Evolutionary conservation across 1,140 invertebrate species (phyloP), one percentile per base, ranked within the genome.

Genomic region (Sitobion miscanthi): DNA sequence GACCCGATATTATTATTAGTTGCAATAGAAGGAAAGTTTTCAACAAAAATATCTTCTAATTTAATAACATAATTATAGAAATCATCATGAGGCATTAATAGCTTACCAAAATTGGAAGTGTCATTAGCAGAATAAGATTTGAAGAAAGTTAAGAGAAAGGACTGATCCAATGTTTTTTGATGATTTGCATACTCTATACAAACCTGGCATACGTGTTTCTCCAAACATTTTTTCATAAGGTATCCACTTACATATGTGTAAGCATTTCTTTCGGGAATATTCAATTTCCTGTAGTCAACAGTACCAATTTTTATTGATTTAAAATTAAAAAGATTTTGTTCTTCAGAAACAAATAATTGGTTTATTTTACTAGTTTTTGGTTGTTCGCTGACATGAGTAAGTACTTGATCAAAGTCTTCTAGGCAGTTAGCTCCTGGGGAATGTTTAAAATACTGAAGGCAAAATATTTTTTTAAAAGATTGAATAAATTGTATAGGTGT

Each of bases 221-320:
- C 35, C 21, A 88, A 2, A 38, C 88, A 90, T 90, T 90, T 90
- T 9, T 90, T 90, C 52, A 90, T 90, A 21, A 90, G 0, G 11
- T 90, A 90, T 54, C 88, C 88, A 23, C 1, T 38, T 17, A 90
- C 88, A 57, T 23, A 45, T 21, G 52, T 38, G 17, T 54, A 42
- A 3, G 42, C 2, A 42, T 42, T 42, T 42, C 4, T 42, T 3
- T 42, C 42, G 3, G 42, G 42, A 42, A 42, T 42, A 42, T 42
- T 42, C 3, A 42, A 42, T 42, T 42, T 42, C 2, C 42, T 42
- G 42, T 42, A 42, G 3, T 90, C 52, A 54, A 57, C 88, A 35
- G 88, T 90, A 54, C 88, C 52, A 17, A 62, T 90, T 54, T 57
- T 38, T 38, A 90, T 62, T 23, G 47, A 49, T 90, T 90, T 90